phyloP scores from a whole-genome alignment of 1,140 invertebrate species.

The Phocides pigmalion region DNA sequence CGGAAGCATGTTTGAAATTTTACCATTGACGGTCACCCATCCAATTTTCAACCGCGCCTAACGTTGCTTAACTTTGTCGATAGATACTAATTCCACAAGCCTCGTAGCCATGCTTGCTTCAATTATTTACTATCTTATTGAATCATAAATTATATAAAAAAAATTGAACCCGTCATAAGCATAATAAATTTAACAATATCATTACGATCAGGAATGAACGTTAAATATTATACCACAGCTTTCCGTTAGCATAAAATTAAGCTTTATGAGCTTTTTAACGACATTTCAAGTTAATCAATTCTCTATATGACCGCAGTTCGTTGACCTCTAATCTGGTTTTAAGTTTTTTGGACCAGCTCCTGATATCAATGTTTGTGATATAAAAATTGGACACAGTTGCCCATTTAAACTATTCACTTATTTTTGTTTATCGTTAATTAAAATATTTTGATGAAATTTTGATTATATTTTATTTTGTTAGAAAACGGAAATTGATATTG shows the following conservation, averaged over 20 bases:
- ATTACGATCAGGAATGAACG: conserved; percentile 11
- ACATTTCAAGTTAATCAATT: conserved; percentile 37
- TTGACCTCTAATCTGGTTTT: conserved; percentile 15
- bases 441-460: neutral
- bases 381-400: neutral
- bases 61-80: too few species aligned
- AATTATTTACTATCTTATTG: too few species aligned
- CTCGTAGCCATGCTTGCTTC: too few species aligned
- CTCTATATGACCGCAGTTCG: conserved; percentile 9
- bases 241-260: conserved; percentile 35
- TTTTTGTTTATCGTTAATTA: neutral
- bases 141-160: too few species aligned
- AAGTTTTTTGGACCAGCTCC: conserved; percentile 1
- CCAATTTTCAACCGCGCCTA: too few species aligned
- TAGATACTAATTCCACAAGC: too few species aligned
- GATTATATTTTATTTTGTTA: neutral
- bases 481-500: neutral
- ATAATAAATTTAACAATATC: conserved; percentile 1
- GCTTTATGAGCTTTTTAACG: conserved; percentile 36
- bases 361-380: neutral
- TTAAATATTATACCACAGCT: conserved; percentile 30
- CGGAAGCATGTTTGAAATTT: too few species aligned
- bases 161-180: neutral
- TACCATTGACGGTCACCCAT: too few species aligned
- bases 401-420: neutral